phyloP scores from a whole-genome alignment of 2,888 invertebrate species.

The Microctonus brassicae region DNA sequence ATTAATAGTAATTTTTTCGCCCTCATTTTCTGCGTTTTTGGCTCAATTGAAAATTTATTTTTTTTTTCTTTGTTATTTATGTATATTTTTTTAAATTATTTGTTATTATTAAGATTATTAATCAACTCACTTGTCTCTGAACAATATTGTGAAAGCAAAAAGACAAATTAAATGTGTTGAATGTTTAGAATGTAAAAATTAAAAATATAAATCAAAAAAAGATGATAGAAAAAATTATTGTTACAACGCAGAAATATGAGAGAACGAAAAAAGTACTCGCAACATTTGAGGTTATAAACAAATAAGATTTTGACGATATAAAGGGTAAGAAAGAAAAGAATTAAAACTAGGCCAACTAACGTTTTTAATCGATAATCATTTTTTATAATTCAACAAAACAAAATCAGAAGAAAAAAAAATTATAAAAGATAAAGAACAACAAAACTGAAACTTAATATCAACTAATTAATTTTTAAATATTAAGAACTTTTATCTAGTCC shows the following conservation, averaged over 20 bases:
- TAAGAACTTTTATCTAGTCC: slow-evolving; percentile 47
- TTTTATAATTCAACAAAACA: slow-evolving; percentile 4
- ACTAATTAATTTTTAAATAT: slow-evolving; percentile 39
- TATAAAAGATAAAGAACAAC: slow-evolving; percentile 20
- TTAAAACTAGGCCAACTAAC: neutral
- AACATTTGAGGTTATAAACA: neutral
- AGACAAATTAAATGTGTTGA: too few species aligned
- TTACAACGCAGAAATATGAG: neutral
- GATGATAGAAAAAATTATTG: neutral
- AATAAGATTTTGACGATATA: neutral
- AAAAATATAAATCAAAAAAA: too few species aligned
- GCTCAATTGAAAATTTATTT: neutral
- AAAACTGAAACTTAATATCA: slow-evolving; percentile 25
- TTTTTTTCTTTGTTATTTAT: neutral
- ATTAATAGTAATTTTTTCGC: neutral
- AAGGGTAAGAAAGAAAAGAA: neutral
- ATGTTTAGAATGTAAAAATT: too few species aligned
- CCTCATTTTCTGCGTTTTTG: neutral
- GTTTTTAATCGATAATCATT: neutral
- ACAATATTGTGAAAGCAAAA: too few species aligned
- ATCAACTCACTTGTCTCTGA: neutral
- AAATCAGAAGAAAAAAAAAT: slow-evolving; percentile 44
- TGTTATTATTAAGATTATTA: too few species aligned
- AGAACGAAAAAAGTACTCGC: neutral
- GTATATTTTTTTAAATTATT: neutral